phyloP scores from a whole-genome alignment of 2,888 invertebrate species.

The Hetaerina titia region DNA sequence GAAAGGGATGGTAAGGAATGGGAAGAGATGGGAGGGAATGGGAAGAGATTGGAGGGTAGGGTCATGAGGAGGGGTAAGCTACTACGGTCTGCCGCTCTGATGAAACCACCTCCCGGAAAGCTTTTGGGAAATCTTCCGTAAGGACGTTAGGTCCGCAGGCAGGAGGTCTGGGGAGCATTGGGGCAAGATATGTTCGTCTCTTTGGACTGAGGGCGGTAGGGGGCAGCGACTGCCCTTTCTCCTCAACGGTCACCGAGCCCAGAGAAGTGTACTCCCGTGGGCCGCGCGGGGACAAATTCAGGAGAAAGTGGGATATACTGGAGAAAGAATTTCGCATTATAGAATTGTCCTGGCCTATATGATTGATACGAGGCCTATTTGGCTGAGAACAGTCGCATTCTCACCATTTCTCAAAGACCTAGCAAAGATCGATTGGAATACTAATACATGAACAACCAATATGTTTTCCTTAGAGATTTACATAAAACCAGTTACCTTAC shows the following conservation, averaged over 20 bases:
- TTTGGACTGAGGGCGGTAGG: background rate
- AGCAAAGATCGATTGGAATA: no score
- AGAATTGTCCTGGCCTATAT: background rate
- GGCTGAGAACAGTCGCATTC: no score
- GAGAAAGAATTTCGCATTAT: background rate
- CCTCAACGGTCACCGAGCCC: background rate
- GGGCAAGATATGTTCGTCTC: background rate
- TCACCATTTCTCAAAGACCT: no score
- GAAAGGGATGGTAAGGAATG: background rate
- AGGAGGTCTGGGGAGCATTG: background rate
- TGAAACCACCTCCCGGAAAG: constrained; percentile 4
- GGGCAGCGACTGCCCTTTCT: background rate
- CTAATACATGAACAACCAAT: no score
- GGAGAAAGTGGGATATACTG: background rate
- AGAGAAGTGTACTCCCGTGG: background rate
- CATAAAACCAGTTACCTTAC: background rate
- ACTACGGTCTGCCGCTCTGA: background rate
- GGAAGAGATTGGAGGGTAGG: background rate
- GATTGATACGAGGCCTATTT: background rate
- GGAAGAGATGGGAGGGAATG: background rate
- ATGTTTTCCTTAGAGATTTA: no score
- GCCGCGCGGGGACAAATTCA: background rate
- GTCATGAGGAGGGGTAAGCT: background rate
- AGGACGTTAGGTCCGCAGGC: constrained; percentile 31
- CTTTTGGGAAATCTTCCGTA: constrained; percentile 35